Conservation (phyloP, 2,888 invertebrate species). For the Melieria picta region DNA sequence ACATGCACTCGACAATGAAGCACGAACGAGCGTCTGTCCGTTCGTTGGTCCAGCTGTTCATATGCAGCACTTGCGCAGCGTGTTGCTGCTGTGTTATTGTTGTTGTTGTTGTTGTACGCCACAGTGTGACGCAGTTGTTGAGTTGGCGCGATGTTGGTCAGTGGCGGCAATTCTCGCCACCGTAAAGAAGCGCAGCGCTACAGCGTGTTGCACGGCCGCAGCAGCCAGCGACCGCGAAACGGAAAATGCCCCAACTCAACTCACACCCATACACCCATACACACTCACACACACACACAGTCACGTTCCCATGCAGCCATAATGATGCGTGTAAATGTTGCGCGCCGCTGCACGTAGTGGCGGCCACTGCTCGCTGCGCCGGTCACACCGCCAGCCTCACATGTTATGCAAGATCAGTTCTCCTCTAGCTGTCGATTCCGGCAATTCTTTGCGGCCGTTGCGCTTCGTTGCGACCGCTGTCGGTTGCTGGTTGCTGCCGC, state of each 20-base stretch:
- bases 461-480: neutral
- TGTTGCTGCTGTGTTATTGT: too few species aligned
- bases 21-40: neutral
- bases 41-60: neutral
- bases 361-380: too few species aligned
- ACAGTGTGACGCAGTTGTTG: too few species aligned
- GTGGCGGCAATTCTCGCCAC: neutral
- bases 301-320: slow-evolving; percentile 45
- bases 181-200: neutral
- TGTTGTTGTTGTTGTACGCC: too few species aligned
- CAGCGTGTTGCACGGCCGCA: too few species aligned
- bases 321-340: slow-evolving; percentile 61
- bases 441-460: neutral
- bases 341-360: slow-evolving; percentile 7
- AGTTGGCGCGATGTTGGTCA: neutral
- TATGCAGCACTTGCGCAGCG: neutral
- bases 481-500: slow-evolving; percentile 1
- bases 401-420: too few species aligned
- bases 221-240: too few species aligned
- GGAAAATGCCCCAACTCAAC: too few species aligned
- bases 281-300: slow-evolving; percentile 17
- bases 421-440: too few species aligned
- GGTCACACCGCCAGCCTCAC: too few species aligned
- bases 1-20: slow-evolving; percentile 52
- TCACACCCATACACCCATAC: slow-evolving; percentile 12